Evolutionary conservation across 2,113 vertebrate species (phyloP), one percentile per base, ranked within the genome.

Genomic region (Centropus unirufus): DNA sequence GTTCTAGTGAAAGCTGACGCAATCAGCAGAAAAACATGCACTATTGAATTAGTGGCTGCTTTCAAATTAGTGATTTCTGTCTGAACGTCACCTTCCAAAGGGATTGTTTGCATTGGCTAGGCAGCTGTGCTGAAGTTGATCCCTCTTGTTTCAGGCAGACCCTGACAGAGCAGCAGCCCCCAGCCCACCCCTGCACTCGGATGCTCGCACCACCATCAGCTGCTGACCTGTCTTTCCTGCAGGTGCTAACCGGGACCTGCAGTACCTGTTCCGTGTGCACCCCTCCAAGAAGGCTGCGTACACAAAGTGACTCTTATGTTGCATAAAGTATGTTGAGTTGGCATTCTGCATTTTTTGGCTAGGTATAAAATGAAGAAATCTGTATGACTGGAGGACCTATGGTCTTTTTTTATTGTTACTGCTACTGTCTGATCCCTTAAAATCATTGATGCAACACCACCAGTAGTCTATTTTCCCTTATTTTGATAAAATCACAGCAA

Each of bases 141-240:
- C 20, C 11, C 39, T 29, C 9, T 51, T 30, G 44, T 58, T n/a
- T 34, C 27, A 18, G n/a, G 23, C 46, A 51, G 44, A 46, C 15
- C 8, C 23, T 0, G 2, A 6, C 47, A 23, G 46, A 30, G 7
- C 30, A 47, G 27, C 30, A 92, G 16, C 20, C 49, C 3, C 30
- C 32, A 81, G 26, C 14, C 23, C 2, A 2, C 19, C 6, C 18
- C 8, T 6, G 16, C 13, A 26, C 11, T 6, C 1, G 1, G 15
- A 8, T 49, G 54, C 34, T 63, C 1, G 1, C 1, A 5, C 30
- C 34, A 16, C 47, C 1, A 0, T 15, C 18, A 8, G 21, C 24
- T 47, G 21, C 68, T 58, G 59, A 44, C 27, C 39, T 3, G 1
- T n/a, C 61, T 27, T 74, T 44, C 13, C 62, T 40, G 32, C 55